Base-by-base conservation (phyloP, 2,797 vertebrate species). In the Hybognathus amarus region DNA sequence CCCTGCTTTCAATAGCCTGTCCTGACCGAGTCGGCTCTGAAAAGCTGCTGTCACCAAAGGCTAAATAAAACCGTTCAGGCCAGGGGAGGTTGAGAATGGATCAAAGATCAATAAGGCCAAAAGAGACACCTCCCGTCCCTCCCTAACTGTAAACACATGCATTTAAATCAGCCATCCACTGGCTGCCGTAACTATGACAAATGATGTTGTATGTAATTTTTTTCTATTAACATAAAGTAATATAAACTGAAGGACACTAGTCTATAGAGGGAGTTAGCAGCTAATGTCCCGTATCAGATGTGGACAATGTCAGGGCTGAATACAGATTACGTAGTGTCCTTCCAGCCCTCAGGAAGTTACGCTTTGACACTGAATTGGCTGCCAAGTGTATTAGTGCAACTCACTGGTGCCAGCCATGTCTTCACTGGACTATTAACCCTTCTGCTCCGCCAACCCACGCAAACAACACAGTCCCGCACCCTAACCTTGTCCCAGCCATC, bases 211-310 rank as follows among this genome's bases (percentile, higher is more conserved):
- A 96, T 98, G 97, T 98, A 97, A 99, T 99, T 98, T 98, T 98
- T 98, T 97, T 97, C 97, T 98, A 99, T 99, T 99, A 99, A 99
- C 98, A 99, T 99, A 98, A 98, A 99, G 97, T 98, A 98, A 99
- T 99, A 98, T 98, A 98, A 98, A 99, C 97, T 98, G 98, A 99
- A 99, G 98, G 97, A 97, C 97, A 98, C 96, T 94, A 95, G 97
- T 97, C 97, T 98, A 96, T 97, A 96, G 96, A 97, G 96, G 97
- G 97, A 97, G 97, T 98, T 98, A 97, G 97, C 95, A 97, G 97
- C 97, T 99, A 99, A 99, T 99, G 97, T 99, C 97, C 97, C 98
- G 96, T 99, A 98, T 99, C 98, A 98, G 97, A 97, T 98, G 96
- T 96, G 97, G 96, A 98, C 98, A 99, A 99, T 99, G 98, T 99